Evolutionary conservation across 2,888 invertebrate genomes (phyloP), one percentile per base, ranked within the genome.

Genomic region (Dioctria linearis): DNA sequence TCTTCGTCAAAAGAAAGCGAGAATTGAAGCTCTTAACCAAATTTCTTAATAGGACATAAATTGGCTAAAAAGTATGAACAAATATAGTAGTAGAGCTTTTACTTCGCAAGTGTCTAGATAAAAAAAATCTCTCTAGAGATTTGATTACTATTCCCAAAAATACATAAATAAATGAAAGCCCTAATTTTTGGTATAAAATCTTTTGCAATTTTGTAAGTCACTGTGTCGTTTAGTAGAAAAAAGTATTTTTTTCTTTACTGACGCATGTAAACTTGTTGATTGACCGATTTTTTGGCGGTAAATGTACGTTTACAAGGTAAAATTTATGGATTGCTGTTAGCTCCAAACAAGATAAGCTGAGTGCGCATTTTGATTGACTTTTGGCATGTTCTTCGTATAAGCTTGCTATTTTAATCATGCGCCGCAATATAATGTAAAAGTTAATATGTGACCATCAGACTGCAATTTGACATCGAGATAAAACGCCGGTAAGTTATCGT

Each of bases 321-420:
- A 13, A 25, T 13, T 61, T 61, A 61, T 61, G 61, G 61, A 25
- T 13, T 4, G 37, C 61, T 8, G 61, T 61, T 25, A 61, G 61
- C 59, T 8, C 59, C 59, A 59, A 59, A 11, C 13, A 59, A 5
- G 59, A 5, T 5, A 37, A 61, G 25, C n/a, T 39, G 11, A 11
- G 13, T 54, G 4, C 54, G 8, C 54, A 61, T 57, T 67, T 67
- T 49, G 57, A 79, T 57, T 69, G 39, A 69, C 49, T 49, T 69
- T 69, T 69, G 69, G 69, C 6, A 51, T 69, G 51, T 51, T 37
- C 51, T 25, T 4, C 37, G 43, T 13, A n/a, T n/a, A 11, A 51
- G 51, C 6, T 51, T 57, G 42, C 37, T 42, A 42, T 73, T 42
- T 61, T 61, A 6, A 54, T 37, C 37, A 54, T 57, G 66, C 25